Conservation (phyloP, 2,888 invertebrate species). For the Brachylomia viminalis region DNA sequence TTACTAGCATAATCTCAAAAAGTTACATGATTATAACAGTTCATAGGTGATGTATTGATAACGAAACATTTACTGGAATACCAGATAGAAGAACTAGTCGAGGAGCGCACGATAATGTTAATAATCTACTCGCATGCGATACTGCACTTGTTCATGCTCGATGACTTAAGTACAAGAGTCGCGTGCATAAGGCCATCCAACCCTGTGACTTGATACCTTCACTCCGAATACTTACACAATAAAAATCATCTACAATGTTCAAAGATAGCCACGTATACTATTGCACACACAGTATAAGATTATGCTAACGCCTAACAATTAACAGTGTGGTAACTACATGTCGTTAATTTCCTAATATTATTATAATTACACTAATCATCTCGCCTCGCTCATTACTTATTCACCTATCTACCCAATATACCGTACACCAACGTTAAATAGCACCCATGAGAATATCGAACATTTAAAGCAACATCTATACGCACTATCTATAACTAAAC, state of each 20-base stretch:
- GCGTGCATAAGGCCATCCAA: constrained; percentile 79
- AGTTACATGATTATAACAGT: constrained; percentile 71
- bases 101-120: constrained; percentile 65
- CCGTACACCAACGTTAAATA: constrained; percentile 88
- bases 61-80: constrained; percentile 63
- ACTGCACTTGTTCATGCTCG: constrained; percentile 70
- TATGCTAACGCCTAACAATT: constrained; percentile 82
- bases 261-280: constrained; percentile 81
- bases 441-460: constrained; percentile 89
- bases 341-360: constrained; percentile 77
- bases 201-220: constrained; percentile 80
- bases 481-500: constrained; percentile 72
- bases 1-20: constrained; percentile 85
- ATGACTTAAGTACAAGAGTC: constrained; percentile 74
- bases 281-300: constrained; percentile 87
- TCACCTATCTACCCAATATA: constrained; percentile 77
- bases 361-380: constrained; percentile 74
- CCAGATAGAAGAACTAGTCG: constrained; percentile 52
- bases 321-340: constrained; percentile 85
- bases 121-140: constrained; percentile 68
- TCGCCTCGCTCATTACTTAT: constrained; percentile 71
- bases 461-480: constrained; percentile 86
- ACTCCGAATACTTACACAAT: constrained; percentile 70
- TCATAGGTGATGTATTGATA: constrained; percentile 74
- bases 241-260: constrained; percentile 66